A percentile compares a stretch with the other conserved stretches of the same genome.
These are phyloP conservation scores for Ennomos erosarius DNA, from an alignment of 2,888 invertebrate genomes.

Conservation along the genomic window DNA sequence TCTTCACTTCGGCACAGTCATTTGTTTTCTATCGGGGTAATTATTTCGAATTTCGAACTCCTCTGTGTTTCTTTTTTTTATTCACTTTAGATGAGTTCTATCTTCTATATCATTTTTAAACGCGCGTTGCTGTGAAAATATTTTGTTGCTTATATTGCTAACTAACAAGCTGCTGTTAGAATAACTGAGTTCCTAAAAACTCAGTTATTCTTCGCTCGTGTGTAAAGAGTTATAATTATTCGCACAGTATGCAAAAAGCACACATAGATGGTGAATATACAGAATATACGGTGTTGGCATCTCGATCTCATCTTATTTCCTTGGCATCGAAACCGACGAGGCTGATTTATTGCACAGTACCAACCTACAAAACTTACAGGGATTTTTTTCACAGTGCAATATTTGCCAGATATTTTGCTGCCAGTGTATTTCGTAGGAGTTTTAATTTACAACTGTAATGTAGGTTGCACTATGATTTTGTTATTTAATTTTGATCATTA, in stretches of 20 bases:
- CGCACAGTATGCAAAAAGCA: too few species aligned
- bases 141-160: too few species aligned
- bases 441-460: conserved; percentile 52
- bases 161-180: too few species aligned
- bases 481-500: conserved; percentile 36
- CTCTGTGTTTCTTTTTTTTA: neutral
- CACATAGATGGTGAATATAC: conserved; percentile 31
- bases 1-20: conserved; percentile 7
- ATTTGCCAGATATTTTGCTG: conserved; percentile 55
- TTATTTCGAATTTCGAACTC: neutral
- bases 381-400: conserved; percentile 63
- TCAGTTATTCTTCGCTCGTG: too few species aligned
- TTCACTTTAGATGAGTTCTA: too few species aligned
- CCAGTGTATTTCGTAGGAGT: conserved; percentile 42
- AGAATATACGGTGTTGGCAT: conserved; percentile 69
- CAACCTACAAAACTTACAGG: conserved; percentile 78
- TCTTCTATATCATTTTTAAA: too few species aligned
- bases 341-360: conserved; percentile 73
- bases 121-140: too few species aligned
- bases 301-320: conserved; percentile 81
- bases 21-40: conserved; percentile 9
- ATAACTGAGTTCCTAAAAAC: too few species aligned
- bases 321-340: conserved; percentile 80
- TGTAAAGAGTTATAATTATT: too few species aligned
- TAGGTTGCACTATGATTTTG: conserved; percentile 37